A percentile compares a stretch with the other conserved stretches of the same genome.
These are phyloP conservation scores for Epirrhoe tristata DNA, from an alignment of 2,888 invertebrate genomes.

Conservation along the genomic window DNA sequence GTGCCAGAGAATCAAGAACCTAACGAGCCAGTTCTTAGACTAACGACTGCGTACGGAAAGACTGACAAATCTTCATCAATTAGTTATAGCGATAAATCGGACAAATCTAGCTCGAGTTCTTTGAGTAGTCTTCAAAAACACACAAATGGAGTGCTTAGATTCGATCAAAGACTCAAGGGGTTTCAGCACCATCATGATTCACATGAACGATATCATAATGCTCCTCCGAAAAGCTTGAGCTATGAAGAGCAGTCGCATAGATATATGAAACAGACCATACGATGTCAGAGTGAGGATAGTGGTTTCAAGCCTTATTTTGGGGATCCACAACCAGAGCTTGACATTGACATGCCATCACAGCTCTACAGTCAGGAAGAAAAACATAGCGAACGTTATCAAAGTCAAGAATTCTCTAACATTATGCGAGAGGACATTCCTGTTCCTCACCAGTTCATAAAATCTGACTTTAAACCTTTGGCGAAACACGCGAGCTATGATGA, in stretches of 20 bases:
- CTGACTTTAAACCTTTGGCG: conserved; percentile 85
- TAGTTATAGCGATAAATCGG: conserved; percentile 81
- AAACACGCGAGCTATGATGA: conserved; percentile 89
- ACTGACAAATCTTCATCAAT: conserved; percentile 82
- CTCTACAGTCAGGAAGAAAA: conserved; percentile 87
- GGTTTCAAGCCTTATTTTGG: conserved; percentile 74
- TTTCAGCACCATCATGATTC: conserved; percentile 62
- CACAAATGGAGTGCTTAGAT: conserved; percentile 70
- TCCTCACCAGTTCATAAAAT: conserved; percentile 72
- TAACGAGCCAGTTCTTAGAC: conserved; percentile 67
- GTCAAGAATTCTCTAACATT: conserved; percentile 86
- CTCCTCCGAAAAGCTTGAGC: conserved; percentile 79
- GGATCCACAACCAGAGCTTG: conserved; percentile 81
- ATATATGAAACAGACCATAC: conserved; percentile 79
- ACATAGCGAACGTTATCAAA: conserved; percentile 87
- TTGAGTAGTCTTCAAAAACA: conserved; percentile 80
- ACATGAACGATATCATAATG: conserved; percentile 72
- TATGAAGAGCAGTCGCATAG: conserved; percentile 78
- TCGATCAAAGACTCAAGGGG: conserved; percentile 71
- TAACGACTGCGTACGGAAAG: conserved; percentile 67
- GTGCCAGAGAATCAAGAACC: conserved; percentile 51
- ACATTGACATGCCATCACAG: conserved; percentile 84
- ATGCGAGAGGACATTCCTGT: conserved; percentile 68
- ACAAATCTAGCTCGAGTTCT: conserved; percentile 83
- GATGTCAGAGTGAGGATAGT: conserved; percentile 87